A percentile compares a stretch with the other conserved stretches of the same genome.
Evolutionary conservation across 2,797 vertebrate genomes (phyloP).

Genomic region (Pangasius sanitwongsei): DNA sequence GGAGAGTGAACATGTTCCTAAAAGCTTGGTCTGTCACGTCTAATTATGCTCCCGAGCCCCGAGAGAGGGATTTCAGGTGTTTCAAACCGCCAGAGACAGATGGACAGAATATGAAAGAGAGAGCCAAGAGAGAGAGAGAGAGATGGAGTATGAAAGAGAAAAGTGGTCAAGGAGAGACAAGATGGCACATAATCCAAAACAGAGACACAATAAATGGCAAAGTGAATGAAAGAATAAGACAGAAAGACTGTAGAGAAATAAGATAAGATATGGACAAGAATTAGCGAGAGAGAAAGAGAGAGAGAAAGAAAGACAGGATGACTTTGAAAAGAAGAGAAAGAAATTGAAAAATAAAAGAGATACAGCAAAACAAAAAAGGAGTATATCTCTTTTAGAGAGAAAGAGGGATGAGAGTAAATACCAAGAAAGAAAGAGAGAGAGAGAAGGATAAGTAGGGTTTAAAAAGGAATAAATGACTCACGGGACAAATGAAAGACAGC

Average conservation of each 20-base stretch:
- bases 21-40: slow-evolving; percentile 53
- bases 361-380: too few species aligned
- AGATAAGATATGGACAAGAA: not conserved
- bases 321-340: too few species aligned
- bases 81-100: not conserved
- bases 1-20: slow-evolving; percentile 41
- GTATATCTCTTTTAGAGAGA: not conserved
- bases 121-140: slow-evolving; percentile 1
- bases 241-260: not conserved
- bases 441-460: not conserved
- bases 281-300: not conserved
- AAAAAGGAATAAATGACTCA: too few species aligned
- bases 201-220: slow-evolving; percentile 4
- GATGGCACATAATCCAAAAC: not conserved
- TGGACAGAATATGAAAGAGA: not conserved
- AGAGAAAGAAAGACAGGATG: not conserved
- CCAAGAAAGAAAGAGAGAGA: not conserved
- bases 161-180: too few species aligned
- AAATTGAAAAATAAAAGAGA: not conserved
- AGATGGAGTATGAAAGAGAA: not conserved
- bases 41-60: slow-evolving; percentile 42
- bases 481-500: too few species aligned
- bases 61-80: slow-evolving; percentile 44
- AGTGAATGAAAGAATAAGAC: not conserved
- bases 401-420: too few species aligned